These are phyloP conservation scores for Bombus impatiens DNA, from an alignment of 1,140 invertebrate genomes.

Conservation along the genomic window DNA sequence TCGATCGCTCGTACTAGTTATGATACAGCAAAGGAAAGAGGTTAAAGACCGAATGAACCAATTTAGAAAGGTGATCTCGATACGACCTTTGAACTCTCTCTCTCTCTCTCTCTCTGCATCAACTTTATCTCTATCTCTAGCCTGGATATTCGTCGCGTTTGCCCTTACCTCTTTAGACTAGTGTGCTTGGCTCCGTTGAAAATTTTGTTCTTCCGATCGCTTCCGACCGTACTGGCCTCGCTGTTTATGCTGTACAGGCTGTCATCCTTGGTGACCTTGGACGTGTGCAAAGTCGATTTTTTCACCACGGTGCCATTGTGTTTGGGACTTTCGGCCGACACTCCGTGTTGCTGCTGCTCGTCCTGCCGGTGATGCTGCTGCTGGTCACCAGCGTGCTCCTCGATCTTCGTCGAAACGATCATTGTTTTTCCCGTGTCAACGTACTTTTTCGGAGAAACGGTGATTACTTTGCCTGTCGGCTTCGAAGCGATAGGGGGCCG, in stretches of 20 bases:
- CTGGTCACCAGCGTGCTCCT: constrained; percentile 65
- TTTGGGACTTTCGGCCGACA: constrained; percentile 72
- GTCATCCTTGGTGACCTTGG: constrained; percentile 79
- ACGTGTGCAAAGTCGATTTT: constrained; percentile 78
- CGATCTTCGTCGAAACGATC: constrained; percentile 72
- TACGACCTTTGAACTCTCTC: constrained; percentile 30
- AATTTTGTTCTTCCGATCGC: constrained; percentile 79
- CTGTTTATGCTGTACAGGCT: constrained; percentile 81
- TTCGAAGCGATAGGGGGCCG: constrained; percentile 26
- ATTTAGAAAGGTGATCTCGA: constrained; percentile 55
- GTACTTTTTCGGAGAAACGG: constrained; percentile 66
- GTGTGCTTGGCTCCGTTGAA: constrained; percentile 82
- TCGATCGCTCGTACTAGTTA: constrained; percentile 12
- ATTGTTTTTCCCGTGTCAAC: constrained; percentile 65
- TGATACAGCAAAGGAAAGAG: neutral
- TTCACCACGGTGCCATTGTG: constrained; percentile 75
- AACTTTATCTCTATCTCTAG: neutral
- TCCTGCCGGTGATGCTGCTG: constrained; percentile 66
- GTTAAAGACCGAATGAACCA: constrained; percentile 48
- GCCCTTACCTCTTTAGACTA: constrained; percentile 82
- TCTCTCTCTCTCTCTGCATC: too few species aligned
- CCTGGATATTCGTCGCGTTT: neutral
- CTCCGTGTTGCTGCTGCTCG: constrained; percentile 56
- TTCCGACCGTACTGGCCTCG: constrained; percentile 79
- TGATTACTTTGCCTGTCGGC: constrained; percentile 10